These are phyloP conservation scores for Anoura caudifer DNA, from an alignment of 2,113 vertebrate genomes.

Conservation along the genomic window DNA sequence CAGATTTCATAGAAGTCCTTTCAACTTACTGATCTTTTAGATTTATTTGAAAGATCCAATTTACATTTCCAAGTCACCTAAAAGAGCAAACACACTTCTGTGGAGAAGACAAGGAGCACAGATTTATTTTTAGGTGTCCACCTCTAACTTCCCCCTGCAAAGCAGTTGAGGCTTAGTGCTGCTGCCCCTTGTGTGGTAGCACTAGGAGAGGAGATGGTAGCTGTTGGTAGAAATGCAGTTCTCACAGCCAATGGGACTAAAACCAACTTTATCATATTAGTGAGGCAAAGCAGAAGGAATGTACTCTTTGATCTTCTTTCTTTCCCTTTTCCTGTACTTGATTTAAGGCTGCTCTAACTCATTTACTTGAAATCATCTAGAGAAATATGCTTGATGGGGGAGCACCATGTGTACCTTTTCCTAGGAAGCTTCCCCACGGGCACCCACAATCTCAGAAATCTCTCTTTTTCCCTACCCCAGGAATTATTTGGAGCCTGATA, in stretches of 20 bases:
- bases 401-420: background rate
- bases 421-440: background rate
- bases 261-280: background rate
- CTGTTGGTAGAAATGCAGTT: background rate
- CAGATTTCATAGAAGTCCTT: background rate
- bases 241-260: background rate
- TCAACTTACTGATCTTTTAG: constrained; percentile 20
- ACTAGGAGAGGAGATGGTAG: background rate
- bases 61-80: background rate
- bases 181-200: background rate
- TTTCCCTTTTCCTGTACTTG: background rate
- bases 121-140: background rate
- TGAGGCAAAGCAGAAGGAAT: background rate
- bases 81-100: background rate
- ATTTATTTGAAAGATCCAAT: background rate
- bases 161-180: background rate
- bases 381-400: background rate
- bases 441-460: background rate
- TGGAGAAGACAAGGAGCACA: background rate
- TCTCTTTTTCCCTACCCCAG: background rate
- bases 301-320: background rate
- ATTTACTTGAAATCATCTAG: background rate
- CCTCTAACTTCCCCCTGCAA: background rate
- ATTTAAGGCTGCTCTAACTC: background rate
- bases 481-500: background rate